Conservation (phyloP, 2,888 invertebrate species). For the Ochropacha duplaris region DNA sequence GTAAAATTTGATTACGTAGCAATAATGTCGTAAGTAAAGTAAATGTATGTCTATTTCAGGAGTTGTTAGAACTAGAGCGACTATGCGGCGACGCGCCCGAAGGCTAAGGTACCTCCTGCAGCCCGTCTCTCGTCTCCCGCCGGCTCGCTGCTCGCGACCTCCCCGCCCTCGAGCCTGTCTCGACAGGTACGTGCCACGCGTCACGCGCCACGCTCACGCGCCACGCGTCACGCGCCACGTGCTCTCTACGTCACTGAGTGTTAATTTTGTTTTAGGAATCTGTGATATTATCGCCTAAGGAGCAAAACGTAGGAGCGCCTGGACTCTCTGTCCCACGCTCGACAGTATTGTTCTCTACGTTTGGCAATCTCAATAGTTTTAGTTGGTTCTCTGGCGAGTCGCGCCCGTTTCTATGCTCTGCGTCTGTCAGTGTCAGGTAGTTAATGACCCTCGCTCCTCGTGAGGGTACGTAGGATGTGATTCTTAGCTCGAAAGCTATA, state of each 20-base stretch:
- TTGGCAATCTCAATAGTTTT: constrained; percentile 58
- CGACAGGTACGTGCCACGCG: constrained; percentile 17
- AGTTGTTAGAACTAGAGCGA: constrained; percentile 65
- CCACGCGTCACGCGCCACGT: constrained; percentile 7
- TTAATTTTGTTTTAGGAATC: constrained; percentile 67
- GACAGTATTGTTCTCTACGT: constrained; percentile 15
- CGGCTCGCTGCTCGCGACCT: too few species aligned
- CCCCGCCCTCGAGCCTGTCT: constrained; percentile 6
- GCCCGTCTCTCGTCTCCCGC: not conserved
- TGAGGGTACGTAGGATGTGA: not conserved
- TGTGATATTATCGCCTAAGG: constrained; percentile 80
- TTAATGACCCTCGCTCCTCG: not conserved
- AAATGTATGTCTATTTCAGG: constrained; percentile 51
- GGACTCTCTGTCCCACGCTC: constrained; percentile 25
- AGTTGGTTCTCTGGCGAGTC: constrained; percentile 16
- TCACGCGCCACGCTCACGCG: constrained; percentile 13
- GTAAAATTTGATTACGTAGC: too few species aligned
- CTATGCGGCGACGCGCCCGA: constrained; percentile 68
- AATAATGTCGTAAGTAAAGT: not conserved
- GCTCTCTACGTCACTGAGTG: constrained; percentile 36
- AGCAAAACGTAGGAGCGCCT: constrained; percentile 42
- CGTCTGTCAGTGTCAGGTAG: not conserved
- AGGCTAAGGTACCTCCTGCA: constrained; percentile 40
- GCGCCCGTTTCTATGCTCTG: constrained; percentile 2
- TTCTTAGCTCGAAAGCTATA: not conserved